Percentiles rank a stretch among this genome's conserved stretches.
phyloP scores from a whole-genome alignment of 2,113 vertebrate genomes.

The Anguilla japonica region DNA sequence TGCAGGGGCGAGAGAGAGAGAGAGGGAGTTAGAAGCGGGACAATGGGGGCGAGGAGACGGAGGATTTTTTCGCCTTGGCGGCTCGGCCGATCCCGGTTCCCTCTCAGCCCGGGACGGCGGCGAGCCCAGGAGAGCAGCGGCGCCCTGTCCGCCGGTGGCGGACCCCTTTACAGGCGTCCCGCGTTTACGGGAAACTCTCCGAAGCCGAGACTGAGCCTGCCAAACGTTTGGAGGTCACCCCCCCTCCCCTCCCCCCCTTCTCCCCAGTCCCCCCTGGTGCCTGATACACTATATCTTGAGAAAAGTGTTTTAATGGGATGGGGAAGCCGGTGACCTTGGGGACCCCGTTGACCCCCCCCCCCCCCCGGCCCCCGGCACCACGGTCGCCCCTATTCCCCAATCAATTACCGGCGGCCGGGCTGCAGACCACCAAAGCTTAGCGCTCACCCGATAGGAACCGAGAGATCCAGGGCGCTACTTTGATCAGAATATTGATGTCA shows the following conservation, averaged over 20 bases:
- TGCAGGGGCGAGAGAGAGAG: not conserved
- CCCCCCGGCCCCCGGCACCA: slow-evolving; percentile 4
- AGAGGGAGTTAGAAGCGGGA: not conserved
- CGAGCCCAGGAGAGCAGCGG: too few relatives aligned
- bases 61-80: too few relatives aligned
- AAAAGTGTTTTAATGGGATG: slow-evolving; percentile 20
- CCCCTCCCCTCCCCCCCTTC: too few relatives aligned
- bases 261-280: not conserved
- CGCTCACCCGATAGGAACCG: slow-evolving; percentile 52
- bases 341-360: not conserved
- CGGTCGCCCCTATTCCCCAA: slow-evolving; percentile 57
- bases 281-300: slow-evolving; percentile 27
- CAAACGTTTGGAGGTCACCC: slow-evolving; percentile 5
- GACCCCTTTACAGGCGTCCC: not conserved
- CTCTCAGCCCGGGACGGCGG: not conserved
- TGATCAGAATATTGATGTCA: slow-evolving; percentile 60
- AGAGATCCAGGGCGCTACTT: slow-evolving; percentile 51
- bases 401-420: slow-evolving; percentile 73
- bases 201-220: slow-evolving; percentile 10
- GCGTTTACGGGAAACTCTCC: not conserved
- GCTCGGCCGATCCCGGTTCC: not conserved
- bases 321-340: slow-evolving; percentile 9
- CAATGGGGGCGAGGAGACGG: not conserved
- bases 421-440: slow-evolving; percentile 75
- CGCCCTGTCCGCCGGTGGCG: too few relatives aligned